Evolutionary conservation across 2,113 vertebrate species (phyloP), one percentile per base, ranked within the genome.

Genomic region (Grus americana): DNA sequence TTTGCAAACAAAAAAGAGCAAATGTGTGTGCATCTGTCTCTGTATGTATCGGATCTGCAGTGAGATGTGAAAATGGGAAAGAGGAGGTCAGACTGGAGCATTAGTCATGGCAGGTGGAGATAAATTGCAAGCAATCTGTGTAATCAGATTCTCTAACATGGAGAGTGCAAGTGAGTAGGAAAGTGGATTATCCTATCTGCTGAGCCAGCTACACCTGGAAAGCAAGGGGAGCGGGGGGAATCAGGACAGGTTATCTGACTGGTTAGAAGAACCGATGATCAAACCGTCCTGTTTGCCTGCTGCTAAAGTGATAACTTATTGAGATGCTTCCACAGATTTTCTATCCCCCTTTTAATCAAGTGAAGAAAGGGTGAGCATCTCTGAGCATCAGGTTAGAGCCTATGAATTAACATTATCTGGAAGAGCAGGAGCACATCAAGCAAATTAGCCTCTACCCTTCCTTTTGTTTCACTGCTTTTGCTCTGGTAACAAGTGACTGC

Each of bases 141-240:
- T 95, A 95, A 97, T 96, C 89, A 83, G 87, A 92, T 96, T 94
- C 78, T 52, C 62, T 92, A 93, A 76, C 83, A 92, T 94, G 92
- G 90, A 92, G 92, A 90, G 79, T 84, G 79, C 79, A 78, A 94
- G 82, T 59, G 85, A 83, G 72, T 72, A 83, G 3, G 1, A 50
- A 79, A 79, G 61, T 80, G 78, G 55, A 95, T 91, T 97, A 95
- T 97, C 80, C 67, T 88, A 3, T 81, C 79, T 94, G 67, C 87
- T 66, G 76, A 84, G 66, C 82, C 65, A 79, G 52, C 78, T 92
- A 65, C 63, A 95, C 57, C 94, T 94, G 79, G 29, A 83, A 86
- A 84, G 74, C 16, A 57, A 86, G 8, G 16, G 47, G 19, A 47
- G 47, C 7, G 47, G 2, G 10, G 16, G 15, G 49, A 83, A 88